A percentile compares a stretch with the other conserved stretches of the same genome.
These are phyloP conservation scores for Sebastolobus alascanus DNA, from an alignment of 2,797 vertebrate genomes.

Conservation along the genomic window DNA sequence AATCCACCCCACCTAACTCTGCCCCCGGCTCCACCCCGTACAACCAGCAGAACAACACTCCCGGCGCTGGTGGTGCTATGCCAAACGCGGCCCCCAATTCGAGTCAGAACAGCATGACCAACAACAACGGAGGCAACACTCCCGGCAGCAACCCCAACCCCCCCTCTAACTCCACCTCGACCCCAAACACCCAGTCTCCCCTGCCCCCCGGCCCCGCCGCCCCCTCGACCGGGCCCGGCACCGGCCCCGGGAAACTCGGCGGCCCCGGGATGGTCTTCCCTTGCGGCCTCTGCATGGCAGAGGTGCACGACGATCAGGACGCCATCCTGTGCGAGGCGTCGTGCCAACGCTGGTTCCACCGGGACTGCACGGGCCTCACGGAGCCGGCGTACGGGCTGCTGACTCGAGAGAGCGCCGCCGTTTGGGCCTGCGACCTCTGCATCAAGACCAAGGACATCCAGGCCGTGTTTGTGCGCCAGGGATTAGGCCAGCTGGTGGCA, in stretches of 20 bases:
- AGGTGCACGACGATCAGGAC: constrained; percentile 97
- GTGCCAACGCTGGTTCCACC: constrained; percentile 98
- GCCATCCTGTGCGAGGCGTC: constrained; percentile 98
- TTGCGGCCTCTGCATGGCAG: constrained; percentile 93
- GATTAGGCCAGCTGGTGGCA: constrained; percentile 95
- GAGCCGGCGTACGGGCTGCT: constrained; percentile 96
- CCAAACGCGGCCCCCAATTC: constrained; percentile 86
- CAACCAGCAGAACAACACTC: constrained; percentile 90
- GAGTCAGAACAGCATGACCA: constrained; percentile 85
- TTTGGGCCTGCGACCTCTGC: constrained; percentile 99
- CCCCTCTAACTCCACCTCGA: constrained; percentile 86
- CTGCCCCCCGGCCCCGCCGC: constrained; percentile 82
- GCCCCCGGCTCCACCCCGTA: constrained; percentile 87
- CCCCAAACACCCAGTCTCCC: constrained; percentile 87
- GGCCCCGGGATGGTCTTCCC: constrained; percentile 89
- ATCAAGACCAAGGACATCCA: constrained; percentile 99
- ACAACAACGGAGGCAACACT: constrained; percentile 86
- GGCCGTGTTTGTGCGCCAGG: constrained; percentile 95
- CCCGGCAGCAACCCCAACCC: constrained; percentile 92
- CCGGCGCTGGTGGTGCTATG: constrained; percentile 83
- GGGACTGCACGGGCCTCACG: constrained; percentile 97
- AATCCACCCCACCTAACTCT: constrained; percentile 90
- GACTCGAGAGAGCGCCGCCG: constrained; percentile 94
- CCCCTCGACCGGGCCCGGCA: constrained; percentile 77
- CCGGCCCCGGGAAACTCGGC: constrained; percentile 84